Conservation (phyloP, 2,797 vertebrate species). For the Tinamus major region DNA sequence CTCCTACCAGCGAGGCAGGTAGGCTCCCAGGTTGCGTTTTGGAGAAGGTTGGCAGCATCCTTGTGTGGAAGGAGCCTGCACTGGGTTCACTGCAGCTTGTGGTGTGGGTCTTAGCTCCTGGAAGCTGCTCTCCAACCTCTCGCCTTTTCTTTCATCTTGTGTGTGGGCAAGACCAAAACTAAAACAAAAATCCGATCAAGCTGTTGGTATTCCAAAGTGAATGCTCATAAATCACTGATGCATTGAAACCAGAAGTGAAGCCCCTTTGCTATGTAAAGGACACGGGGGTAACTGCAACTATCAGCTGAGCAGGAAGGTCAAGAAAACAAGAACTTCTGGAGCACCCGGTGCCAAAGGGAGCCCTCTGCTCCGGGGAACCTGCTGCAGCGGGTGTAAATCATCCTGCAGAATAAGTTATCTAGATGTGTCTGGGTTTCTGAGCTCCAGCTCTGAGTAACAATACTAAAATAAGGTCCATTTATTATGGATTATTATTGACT, state of each 20-base stretch:
- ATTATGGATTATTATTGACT: conserved; percentile 30
- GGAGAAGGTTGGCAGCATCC: background rate
- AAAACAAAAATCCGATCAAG: accelerated
- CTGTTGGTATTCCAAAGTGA: background rate
- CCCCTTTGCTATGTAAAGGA: background rate
- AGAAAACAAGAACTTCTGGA: background rate
- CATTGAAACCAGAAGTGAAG: background rate
- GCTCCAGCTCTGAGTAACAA: background rate
- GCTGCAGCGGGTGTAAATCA: background rate
- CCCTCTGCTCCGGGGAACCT: accelerated
- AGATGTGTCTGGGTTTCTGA: background rate
- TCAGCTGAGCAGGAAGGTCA: background rate
- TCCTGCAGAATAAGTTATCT: background rate
- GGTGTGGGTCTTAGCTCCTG: background rate
- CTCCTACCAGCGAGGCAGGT: background rate
- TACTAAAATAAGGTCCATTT: conserved; percentile 10
- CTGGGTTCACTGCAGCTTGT: background rate
- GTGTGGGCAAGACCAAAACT: background rate
- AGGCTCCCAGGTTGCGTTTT: background rate
- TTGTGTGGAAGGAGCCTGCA: background rate
- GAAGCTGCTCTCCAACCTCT: background rate
- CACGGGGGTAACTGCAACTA: accelerated
- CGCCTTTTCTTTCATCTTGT: background rate
- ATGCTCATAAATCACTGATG: background rate
- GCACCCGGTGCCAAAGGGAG: background rate